These are phyloP conservation scores for Psilanteris sp. DNA, from an alignment of 1,140 invertebrate species.

Conservation along the genomic window DNA sequence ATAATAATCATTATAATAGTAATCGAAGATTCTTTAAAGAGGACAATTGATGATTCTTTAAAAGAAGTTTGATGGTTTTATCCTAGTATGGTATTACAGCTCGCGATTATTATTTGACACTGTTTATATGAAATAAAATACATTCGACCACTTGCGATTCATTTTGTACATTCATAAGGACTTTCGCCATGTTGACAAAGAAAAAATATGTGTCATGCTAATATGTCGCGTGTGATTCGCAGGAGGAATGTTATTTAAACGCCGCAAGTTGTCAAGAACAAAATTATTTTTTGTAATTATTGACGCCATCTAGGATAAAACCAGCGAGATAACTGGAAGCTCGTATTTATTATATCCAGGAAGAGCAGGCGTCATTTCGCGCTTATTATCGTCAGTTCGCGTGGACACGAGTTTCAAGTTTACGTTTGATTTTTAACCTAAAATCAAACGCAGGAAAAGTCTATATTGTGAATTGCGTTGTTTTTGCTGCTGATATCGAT, in stretches of 20 bases:
- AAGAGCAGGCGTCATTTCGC: conserved; percentile 11
- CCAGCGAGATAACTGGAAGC: conserved; percentile 12
- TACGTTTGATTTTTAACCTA: background rate
- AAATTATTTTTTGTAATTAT: background rate
- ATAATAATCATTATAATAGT: conserved; percentile 34
- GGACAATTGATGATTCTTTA: conserved; percentile 9
- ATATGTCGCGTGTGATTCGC: conserved; percentile 41
- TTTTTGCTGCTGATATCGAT: conserved; percentile 16
- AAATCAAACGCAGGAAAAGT: background rate
- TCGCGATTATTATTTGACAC: conserved; percentile 4
- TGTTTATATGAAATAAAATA: conserved; percentile 13
- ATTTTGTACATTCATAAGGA: conserved; percentile 26
- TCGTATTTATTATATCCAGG: conserved; percentile 7
- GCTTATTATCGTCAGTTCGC: conserved; percentile 16
- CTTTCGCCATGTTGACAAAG: conserved; percentile 3
- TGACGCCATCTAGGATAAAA: conserved; percentile 32
- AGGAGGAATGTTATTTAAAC: conserved; percentile 50
- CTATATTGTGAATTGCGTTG: conserved; percentile 3
- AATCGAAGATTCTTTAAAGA: conserved; percentile 18
- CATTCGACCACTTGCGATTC: conserved; percentile 16
- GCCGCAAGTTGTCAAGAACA: conserved; percentile 1
- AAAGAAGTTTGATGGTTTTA: conserved; percentile 29
- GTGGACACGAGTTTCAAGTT: conserved; percentile 35
- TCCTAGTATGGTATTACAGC: conserved; percentile 17
- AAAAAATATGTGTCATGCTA: conserved; percentile 14